Evolutionary conservation across 1,140 invertebrate species (phyloP), one percentile per base, ranked within the genome.

Genomic region (Lepidurus couesii): DNA sequence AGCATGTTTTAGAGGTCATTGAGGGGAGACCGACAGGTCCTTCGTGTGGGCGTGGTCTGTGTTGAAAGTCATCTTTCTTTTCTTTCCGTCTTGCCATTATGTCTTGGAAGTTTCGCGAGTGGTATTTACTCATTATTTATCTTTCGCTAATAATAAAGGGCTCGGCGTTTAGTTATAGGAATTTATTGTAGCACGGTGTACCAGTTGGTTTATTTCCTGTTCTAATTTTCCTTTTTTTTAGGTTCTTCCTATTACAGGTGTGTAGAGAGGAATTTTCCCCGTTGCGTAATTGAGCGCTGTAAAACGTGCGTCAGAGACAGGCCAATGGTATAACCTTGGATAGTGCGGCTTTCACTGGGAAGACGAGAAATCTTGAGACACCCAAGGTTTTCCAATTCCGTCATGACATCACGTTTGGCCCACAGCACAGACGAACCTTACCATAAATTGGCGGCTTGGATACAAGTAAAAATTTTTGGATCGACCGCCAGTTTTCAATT

Each of bases 21-120:
- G 53, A 65, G 53, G 53, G 53, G 53, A 65, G 53, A 65, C 53
- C 53, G 53, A 65, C 53, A 65, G 53, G 53, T 21, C 53, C 53
- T 65, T 65, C 53, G 21, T 9, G 53, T 65, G 53, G 53, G 53
- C 53, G 53, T 4, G 21, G n/a, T 65, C 21, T 65, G 53, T 65
- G 53, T 65, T 65, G 53, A 65, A 65, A 16, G 8, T 65, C 53
- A 65, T 65, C 53, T 16, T 65, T 65, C 53, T 65, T 65, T 65
- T 10, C 5, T 65, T 65, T 65, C 53, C 21, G 6, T 65, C 21
- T n/a, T 65, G 21, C 21, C 21, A 21, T 65, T 21, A 21, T 7
- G 53, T 21, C 13, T 13, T 65, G 53, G 16, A 13, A 65, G 53
- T 65, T 65, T 65, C 53, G 53, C 4, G 21, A 65, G 16, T 21